phyloP scores from a whole-genome alignment of 2,888 invertebrate species.

The Zygaena filipendulae region DNA sequence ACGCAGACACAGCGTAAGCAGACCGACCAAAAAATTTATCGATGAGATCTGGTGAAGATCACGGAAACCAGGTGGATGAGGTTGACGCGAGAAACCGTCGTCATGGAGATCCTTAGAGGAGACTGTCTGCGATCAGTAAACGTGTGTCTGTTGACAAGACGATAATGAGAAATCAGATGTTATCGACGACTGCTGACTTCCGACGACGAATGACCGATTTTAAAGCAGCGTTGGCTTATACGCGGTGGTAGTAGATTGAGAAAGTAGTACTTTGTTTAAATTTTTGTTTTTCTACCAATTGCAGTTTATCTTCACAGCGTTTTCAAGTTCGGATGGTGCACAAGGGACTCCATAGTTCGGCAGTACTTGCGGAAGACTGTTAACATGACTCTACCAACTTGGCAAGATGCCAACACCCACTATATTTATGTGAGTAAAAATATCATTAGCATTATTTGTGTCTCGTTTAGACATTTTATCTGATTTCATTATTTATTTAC shows the following conservation, averaged over 20 bases:
- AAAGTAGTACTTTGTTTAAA: background rate
- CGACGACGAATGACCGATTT: background rate
- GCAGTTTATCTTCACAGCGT: conserved; percentile 28
- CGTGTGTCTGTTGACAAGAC: background rate
- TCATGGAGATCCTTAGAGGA: too few relatives aligned
- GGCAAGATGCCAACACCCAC: conserved; percentile 18
- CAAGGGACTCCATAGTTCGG: conserved; percentile 17
- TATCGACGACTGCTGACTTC: too few relatives aligned
- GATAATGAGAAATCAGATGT: too few relatives aligned
- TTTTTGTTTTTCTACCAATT: conserved; percentile 5
- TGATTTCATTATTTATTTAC: too few relatives aligned
- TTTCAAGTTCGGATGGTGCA: conserved; percentile 43
- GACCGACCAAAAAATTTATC: too few relatives aligned
- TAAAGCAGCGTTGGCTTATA: conserved; percentile 7
- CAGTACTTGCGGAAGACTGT: conserved; percentile 23
- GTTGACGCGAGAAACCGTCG: too few relatives aligned
- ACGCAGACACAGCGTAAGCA: too few relatives aligned
- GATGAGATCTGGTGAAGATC: too few relatives aligned
- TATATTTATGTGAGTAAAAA: conserved; percentile 35
- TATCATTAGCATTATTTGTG: too few relatives aligned
- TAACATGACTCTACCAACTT: conserved; percentile 23
- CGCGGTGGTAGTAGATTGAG: background rate
- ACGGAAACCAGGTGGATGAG: too few relatives aligned
- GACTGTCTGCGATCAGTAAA: too few relatives aligned
- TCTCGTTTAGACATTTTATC: too few relatives aligned